A percentile compares a stretch with the other conserved stretches of the same genome.
Conservation (phyloP, 2,888 invertebrate genomes). For the Ceriagrion tenellum region DNA sequence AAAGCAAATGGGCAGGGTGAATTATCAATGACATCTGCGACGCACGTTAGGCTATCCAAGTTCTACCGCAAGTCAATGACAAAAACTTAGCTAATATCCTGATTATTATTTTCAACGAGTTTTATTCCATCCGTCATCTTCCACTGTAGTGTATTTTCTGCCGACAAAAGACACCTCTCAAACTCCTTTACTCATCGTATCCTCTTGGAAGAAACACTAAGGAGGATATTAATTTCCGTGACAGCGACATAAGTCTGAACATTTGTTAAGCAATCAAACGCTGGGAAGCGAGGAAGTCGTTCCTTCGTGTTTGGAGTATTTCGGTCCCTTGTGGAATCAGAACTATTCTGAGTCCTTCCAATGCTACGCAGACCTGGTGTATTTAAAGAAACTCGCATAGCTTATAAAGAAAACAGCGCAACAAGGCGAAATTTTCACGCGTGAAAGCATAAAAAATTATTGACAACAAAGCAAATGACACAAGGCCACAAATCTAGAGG, state of each 20-base stretch:
- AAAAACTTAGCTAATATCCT: not conserved
- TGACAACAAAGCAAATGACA: not conserved
- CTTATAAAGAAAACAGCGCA: not conserved
- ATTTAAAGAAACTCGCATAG: not conserved
- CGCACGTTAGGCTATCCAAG: not conserved
- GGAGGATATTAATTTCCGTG: not conserved
- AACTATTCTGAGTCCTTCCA: not conserved
- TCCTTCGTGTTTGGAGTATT: not conserved
- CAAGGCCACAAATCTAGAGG: not conserved
- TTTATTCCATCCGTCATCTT: not conserved
- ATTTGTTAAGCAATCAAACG: not conserved
- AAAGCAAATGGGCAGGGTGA: too few species aligned
- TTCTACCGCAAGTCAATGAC: not conserved
- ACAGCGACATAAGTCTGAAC: not conserved
- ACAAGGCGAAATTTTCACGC: not conserved
- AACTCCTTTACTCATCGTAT: not conserved
- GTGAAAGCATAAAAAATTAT: not conserved
- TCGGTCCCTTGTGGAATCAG: slow-evolving; percentile 1
- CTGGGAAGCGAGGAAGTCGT: not conserved
- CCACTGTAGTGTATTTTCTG: not conserved
- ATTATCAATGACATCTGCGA: not conserved
- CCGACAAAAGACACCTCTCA: not conserved
- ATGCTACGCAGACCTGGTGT: not conserved
- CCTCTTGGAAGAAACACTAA: too few species aligned
- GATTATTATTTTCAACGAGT: not conserved